Conservation (phyloP, 1,140 invertebrate genomes). For the Neocloeon triangulifer region DNA sequence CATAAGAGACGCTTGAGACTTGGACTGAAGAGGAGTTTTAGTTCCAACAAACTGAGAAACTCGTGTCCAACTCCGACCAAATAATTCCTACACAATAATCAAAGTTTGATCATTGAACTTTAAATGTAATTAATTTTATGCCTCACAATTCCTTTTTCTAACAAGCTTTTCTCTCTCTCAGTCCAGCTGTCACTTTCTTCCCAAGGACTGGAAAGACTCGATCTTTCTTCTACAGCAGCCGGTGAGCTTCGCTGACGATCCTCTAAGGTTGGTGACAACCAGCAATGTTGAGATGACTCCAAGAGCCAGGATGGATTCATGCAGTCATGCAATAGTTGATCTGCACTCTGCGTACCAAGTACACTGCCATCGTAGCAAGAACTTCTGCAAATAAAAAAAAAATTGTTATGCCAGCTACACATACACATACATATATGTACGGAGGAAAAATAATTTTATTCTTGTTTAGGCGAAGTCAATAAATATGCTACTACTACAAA, state of each 20-base stretch:
- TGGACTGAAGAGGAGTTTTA: constrained; percentile 33
- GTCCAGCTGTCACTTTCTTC: constrained; percentile 22
- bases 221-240: constrained; percentile 17
- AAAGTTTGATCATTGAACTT: background rate
- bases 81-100: constrained; percentile 24
- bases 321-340: constrained; percentile 29
- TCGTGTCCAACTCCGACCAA: constrained; percentile 33
- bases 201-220: constrained; percentile 9
- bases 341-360: constrained; percentile 24
- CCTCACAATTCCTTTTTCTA: constrained; percentile 22
- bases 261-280: too few species aligned
- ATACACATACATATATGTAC: too few species aligned
- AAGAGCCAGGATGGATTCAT: constrained; percentile 40
- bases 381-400: constrained; percentile 10
- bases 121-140: background rate
- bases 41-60: constrained; percentile 37
- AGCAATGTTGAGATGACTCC: constrained; percentile 24
- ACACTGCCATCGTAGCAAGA: constrained; percentile 18
- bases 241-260: too few species aligned
- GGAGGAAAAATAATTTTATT: too few species aligned
- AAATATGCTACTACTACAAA: too few species aligned
- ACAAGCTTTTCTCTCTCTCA: constrained; percentile 27
- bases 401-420: too few species aligned
- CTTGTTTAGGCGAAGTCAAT: too few species aligned
- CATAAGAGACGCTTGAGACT: constrained; percentile 18